Evolutionary conservation across 35 echinoderm and acorn worm genomes (phyloP), one percentile per base, ranked within the genome.

Genomic region (Ophiothrix spiculata): DNA sequence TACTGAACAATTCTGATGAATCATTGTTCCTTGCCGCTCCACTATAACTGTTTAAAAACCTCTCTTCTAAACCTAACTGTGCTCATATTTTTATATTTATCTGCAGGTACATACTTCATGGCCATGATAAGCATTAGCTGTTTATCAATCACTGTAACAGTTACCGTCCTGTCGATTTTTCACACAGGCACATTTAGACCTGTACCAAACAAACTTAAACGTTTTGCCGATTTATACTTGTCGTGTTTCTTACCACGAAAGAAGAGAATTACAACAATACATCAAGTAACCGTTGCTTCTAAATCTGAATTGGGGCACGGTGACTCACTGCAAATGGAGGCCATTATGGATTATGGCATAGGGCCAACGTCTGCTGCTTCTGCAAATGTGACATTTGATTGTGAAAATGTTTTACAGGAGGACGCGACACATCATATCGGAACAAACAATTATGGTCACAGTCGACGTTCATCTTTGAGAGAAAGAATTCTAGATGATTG

Each of bases 61-160:
- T n/a, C n/a, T n/a, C n/a, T n/a, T n/a, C n/a, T n/a, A n/a, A n/a
- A n/a, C n/a, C n/a, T n/a, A n/a, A n/a, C n/a, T n/a, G n/a, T n/a
- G n/a, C n/a, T n/a, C n/a, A n/a, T n/a, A n/a, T n/a, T n/a, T n/a
- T n/a, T n/a, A n/a, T n/a, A n/a, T n/a, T n/a, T n/a, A n/a, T n/a
- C n/a, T n/a, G 23, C 60, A 69, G 60, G 60, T 12, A 69, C 60
- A 15, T 69, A 69, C 60, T 69, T 69, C 60, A 69, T 69, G 60
- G 60, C 60, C 3, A 69, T 69, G 60, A 69, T 69, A 12, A 69
- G 16, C 60, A 69, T 69, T 2, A 69, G 60, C 29, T 69, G 60
- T 69, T n/a, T 69, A 10, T 69, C 60, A 10, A 69, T 69, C 29
- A n/a, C 60, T 4, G 60, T 69, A 15, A 69, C 60, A 15, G 60